phyloP scores from a whole-genome alignment of 2,888 invertebrate genomes.

The Andrena haemorrhoa region DNA sequence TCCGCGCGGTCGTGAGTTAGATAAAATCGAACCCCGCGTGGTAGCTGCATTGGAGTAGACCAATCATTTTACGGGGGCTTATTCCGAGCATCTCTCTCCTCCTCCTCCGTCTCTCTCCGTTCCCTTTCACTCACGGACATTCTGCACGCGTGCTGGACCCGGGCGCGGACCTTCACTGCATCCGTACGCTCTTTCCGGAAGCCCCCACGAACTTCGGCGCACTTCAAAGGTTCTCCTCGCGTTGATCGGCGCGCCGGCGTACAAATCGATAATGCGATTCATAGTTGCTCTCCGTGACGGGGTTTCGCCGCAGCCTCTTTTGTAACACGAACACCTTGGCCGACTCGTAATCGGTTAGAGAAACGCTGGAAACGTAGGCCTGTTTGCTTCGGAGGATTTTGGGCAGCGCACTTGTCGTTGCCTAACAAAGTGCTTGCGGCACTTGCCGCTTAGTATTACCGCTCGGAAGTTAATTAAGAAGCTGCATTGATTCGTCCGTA shows the following conservation, averaged over 20 bases:
- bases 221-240: constrained; percentile 73
- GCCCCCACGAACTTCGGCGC: constrained; percentile 70
- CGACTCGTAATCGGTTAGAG: constrained; percentile 24
- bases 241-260: constrained; percentile 70
- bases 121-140: constrained; percentile 56
- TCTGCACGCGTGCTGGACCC: constrained; percentile 75
- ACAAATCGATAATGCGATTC: constrained; percentile 77
- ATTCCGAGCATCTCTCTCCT: constrained; percentile 70
- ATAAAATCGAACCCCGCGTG: constrained; percentile 65
- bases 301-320: constrained; percentile 47
- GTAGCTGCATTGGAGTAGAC: constrained; percentile 68
- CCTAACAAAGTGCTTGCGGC: too few relatives aligned
- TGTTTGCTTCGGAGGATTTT: neutral
- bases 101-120: constrained; percentile 10
- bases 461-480: neutral
- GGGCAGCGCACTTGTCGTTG: too few relatives aligned
- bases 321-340: constrained; percentile 44
- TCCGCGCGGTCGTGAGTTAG: constrained; percentile 51
- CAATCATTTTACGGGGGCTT: constrained; percentile 76
- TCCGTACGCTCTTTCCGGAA: constrained; percentile 73
- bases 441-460: too few relatives aligned
- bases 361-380: neutral
- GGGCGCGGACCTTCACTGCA: constrained; percentile 63
- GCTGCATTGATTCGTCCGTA: constrained; percentile 2
- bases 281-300: constrained; percentile 67